Evolutionary conservation across 2,888 invertebrate species (phyloP), one percentile per base, ranked within the genome.

Genomic region (Sceliomorpha sp.): DNA sequence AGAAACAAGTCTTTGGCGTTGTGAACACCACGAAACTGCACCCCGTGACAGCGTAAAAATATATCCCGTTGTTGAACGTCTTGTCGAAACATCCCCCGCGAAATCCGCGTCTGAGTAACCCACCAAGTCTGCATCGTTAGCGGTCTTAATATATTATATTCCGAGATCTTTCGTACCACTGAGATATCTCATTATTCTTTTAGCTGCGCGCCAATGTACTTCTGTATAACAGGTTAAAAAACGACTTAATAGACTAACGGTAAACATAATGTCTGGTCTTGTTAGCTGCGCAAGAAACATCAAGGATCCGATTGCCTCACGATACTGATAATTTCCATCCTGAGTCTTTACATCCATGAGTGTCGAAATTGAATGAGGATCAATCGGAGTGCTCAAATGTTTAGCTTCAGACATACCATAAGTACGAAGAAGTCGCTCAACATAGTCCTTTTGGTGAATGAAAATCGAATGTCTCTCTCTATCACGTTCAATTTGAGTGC

Each of bases 31-130:
- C 3, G 68, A 53, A n/a, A 68, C 29, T 2, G 56, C 47, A 26
- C 68, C 71, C 24, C 37, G 24, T 8, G 55, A 34, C 5, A 59
- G 24, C 8, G 15, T 9, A 29, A 66, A 70, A 1, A 69, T 7
- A 44, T 70, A 75, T 0, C 73, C 72, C 1, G 75, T 70, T 1
- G 58, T 66, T 5, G 73, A 70, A 4, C 62, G 42, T 39, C 70
- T 40, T 1, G 70, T 63, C 7, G 26, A 40, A 15, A 32, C 32
- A 48, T 70, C 64, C 10, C 70, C 45, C 5, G 70, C 72, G 40
- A 40, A 72, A 50, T 72, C 74, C 1, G 70, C 56, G 27, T 74
- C 72, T 2, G 58, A 62, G 10, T 56, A 74, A 0, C 63, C 69
- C 10, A 50, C 15, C 3, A 70, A 48, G 6, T 27, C 9, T 7